Base-by-base conservation (phyloP, 2,888 invertebrate genomes). In the Alviniconcha strummeri region DNA sequence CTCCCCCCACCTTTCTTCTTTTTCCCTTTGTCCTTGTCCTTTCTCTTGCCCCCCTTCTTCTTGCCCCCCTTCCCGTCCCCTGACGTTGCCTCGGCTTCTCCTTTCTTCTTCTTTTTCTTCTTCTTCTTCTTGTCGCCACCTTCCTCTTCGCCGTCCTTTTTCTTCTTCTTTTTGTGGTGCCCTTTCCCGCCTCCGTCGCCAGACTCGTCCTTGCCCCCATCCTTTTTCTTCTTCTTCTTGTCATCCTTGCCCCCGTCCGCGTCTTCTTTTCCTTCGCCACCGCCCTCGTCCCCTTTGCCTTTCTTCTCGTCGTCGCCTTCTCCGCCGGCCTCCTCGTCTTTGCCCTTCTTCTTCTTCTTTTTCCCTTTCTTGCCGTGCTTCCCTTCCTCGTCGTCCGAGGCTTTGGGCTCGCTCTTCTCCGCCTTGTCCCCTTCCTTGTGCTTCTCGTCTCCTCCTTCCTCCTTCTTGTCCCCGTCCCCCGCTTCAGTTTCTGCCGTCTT, bases 261-360 rank as follows among this genome's bases (percentile, higher is more conserved):
- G 5, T 80, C 55, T 7, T 4, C 17, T 11, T 15, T 15, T 71
- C 19, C 71, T 64, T 36, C 11, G 15, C 17, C 67, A 5, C 64
- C 76, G n/a, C n/a, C 6, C 57, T 77, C 52, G n/a, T 75, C 54
- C 36, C n/a, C 57, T 36, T 52, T 78, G 0, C 7, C 5, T 52
- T 78, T 60, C 36, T 57, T 19, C 52, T 60, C 17, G 55, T 55
- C 5, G 13, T 75, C 17, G 15, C 15, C 54, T 7, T 13, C 55
- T 13, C 54, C 75, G 19, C n/a, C 64, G 19, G 0, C 52, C 36
- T 19, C 52, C 17, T 11, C 52, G 11, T 36, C 9, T 13, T 52
- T 60, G 36, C 9, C 36, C 52, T 78, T 64, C 19, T n/a, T 80
- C 71, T 71, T 80, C 9, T 71, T 71, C 19, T 71, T 71, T 36